Conservation (phyloP, 2,888 invertebrate genomes). For the Willowsia nigromaculata region DNA sequence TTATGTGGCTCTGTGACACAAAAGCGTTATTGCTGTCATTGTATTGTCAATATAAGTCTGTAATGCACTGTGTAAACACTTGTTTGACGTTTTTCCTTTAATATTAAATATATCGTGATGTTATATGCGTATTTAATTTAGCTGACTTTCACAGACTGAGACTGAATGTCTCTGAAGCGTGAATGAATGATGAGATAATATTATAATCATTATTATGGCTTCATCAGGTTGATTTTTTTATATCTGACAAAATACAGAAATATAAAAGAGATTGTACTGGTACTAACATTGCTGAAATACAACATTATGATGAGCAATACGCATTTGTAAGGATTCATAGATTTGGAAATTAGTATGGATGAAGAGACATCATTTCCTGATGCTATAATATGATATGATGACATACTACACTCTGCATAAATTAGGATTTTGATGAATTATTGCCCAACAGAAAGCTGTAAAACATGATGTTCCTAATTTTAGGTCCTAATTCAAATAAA, state of each 20-base stretch:
- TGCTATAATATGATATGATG: not conserved
- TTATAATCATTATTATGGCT: conserved; percentile 55
- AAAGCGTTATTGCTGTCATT: conserved; percentile 8
- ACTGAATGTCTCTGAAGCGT: conserved; percentile 53
- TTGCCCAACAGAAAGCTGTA: too few relatives aligned
- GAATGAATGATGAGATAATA: conserved; percentile 41
- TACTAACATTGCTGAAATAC: not conserved
- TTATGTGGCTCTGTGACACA: conserved; percentile 14
- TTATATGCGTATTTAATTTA: not conserved
- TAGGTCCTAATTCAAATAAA: too few relatives aligned
- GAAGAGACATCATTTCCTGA: not conserved
- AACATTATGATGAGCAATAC: not conserved
- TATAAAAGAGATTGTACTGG: too few relatives aligned
- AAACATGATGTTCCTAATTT: too few relatives aligned
- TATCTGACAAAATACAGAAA: conserved; percentile 1
- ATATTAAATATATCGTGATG: not conserved
- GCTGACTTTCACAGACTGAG: conserved; percentile 18
- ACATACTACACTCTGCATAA: not conserved
- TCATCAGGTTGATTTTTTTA: conserved; percentile 42
- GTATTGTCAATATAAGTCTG: conserved; percentile 23
- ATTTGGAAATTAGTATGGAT: conserved; percentile 21
- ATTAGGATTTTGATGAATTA: not conserved
- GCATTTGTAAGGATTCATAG: conserved; percentile 35
- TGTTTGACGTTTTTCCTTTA: not conserved
- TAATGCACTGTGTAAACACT: conserved; percentile 25